Evolutionary conservation across 2,888 invertebrate genomes (phyloP).

Genomic region (Endotricha flammealis): DNA sequence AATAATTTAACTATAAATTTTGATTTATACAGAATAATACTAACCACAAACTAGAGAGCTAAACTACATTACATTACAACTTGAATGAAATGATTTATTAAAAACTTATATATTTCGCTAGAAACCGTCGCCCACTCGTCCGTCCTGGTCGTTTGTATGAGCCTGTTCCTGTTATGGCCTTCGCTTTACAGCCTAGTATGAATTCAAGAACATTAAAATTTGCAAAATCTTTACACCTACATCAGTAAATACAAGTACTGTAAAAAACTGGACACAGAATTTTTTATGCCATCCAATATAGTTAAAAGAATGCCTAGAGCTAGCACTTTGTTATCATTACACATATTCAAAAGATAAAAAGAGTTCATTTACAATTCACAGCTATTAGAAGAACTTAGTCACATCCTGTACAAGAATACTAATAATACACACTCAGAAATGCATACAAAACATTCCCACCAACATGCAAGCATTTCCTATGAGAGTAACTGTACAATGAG

Average conservation of each 20-base stretch:
- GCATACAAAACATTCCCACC: conserved; percentile 25
- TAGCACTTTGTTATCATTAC: conserved; percentile 43
- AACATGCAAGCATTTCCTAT: conserved; percentile 29
- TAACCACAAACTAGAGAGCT: no score
- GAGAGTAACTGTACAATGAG: conserved; percentile 35
- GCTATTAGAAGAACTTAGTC: conserved; percentile 26
- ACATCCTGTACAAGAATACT: conserved; percentile 30
- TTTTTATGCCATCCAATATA: conserved; percentile 40
- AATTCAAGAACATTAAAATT: conserved; percentile 29
- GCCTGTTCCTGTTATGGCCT: no score
- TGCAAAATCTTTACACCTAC: conserved; percentile 33
- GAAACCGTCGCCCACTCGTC: no score
- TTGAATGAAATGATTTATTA: no score
- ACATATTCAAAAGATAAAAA: conserved; percentile 39
- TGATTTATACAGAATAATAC: no score
- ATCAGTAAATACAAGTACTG: conserved; percentile 43
- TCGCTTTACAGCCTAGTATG: no score
- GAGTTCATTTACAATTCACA: conserved; percentile 43
- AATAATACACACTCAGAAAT: conserved; percentile 27
- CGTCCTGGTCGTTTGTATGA: no score
- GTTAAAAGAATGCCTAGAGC: conserved; percentile 66
- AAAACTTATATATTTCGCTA: no score
- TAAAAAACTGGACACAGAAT: conserved; percentile 50
- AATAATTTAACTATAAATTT: no score
- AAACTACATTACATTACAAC: no score